Base-by-base conservation (phyloP, 2,888 invertebrate genomes). In the Amblyjoppa proteus region DNA sequence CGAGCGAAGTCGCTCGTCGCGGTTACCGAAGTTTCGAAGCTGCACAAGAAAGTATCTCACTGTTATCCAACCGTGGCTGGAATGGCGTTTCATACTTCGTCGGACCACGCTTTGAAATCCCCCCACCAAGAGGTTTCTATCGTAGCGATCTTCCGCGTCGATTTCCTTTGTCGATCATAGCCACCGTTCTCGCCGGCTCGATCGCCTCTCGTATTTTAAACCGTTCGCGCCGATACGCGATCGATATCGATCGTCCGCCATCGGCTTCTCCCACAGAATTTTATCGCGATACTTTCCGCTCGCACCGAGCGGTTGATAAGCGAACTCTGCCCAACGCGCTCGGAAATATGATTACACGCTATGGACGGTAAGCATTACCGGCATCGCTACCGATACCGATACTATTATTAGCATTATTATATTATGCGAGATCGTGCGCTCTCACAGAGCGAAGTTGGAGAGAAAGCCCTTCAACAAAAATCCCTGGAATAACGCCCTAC, bases 111-210 rank as follows among this genome's bases (percentile, higher is more conserved):
- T 49, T 49, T 11, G 25, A 53, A 49, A 49, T 41, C 49, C 7
- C 20, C n/a, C 49, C 20, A 20, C 20, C 20, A 20, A 51, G 31
- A 51, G 7, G 70, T 70, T 70, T 53, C 45, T 49, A 56, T 82
- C 77, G 25, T 73, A 49, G 66, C 49, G 78, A 83, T 79, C 79
- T 78, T 68, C 78, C 78, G 66, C 68, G 78, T 79, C 79, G 74
- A 79, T 79, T 83, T 83, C 69, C 74, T 79, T 51, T 70, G 69
- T 70, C 53, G 79, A 83, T 83, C 83, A 74, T 74, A 74, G 78
- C 83, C 74, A 83, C 83, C 61, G 71, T 78, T 77, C 31, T 28
- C 70, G n/a, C 16, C 34, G 49, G 38, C 34, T 51, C 51, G 53
- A 66, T 28, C 75, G 66, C 56, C 68, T 77, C 41, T 34, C 45